Percentiles rank a stretch among this genome's conserved stretches.
These are phyloP conservation scores for Ommatoiulus sabulosus DNA, from an alignment of 2,888 invertebrate species.

Conservation along the genomic window DNA sequence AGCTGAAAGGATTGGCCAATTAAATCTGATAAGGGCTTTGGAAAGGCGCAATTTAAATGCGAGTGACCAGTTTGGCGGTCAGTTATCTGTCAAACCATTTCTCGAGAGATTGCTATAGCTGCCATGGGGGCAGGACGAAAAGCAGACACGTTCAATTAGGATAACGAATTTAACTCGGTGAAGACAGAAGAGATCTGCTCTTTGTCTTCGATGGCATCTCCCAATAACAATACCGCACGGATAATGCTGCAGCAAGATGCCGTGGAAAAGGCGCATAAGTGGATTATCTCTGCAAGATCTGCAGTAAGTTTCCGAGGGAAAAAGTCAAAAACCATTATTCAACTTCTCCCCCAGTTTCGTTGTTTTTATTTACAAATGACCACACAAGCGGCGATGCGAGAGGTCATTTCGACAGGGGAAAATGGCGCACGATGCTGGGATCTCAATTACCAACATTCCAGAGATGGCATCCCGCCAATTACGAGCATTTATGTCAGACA, in stretches of 20 bases:
- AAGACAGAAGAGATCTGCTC: constrained; percentile 7
- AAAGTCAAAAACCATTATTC: constrained; percentile 37
- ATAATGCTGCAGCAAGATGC: not conserved
- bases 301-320: not conserved
- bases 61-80: constrained; percentile 1
- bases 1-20: constrained; percentile 20
- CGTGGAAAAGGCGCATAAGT: constrained; percentile 7
- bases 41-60: constrained; percentile 3
- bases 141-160: constrained; percentile 42
- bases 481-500: not conserved
- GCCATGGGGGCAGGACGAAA: not conserved
- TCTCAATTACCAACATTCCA: constrained; percentile 48
- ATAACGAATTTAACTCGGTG: constrained; percentile 2
- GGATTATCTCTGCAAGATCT: not conserved
- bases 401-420: not conserved
- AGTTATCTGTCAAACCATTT: constrained; percentile 39
- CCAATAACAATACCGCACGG: not conserved
- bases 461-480: constrained; percentile 29
- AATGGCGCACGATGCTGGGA: not conserved
- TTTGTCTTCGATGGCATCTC: constrained; percentile 22
- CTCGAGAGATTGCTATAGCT: constrained; percentile 32
- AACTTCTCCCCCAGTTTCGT: not conserved
- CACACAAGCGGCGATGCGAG: not conserved
- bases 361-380: constrained; percentile 38
- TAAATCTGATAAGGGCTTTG: not conserved